Percentiles rank a stretch among this genome's conserved stretches.
Evolutionary conservation across 2,888 invertebrate species (phyloP).

Genomic region (Rotaria magnacalcarata): DNA sequence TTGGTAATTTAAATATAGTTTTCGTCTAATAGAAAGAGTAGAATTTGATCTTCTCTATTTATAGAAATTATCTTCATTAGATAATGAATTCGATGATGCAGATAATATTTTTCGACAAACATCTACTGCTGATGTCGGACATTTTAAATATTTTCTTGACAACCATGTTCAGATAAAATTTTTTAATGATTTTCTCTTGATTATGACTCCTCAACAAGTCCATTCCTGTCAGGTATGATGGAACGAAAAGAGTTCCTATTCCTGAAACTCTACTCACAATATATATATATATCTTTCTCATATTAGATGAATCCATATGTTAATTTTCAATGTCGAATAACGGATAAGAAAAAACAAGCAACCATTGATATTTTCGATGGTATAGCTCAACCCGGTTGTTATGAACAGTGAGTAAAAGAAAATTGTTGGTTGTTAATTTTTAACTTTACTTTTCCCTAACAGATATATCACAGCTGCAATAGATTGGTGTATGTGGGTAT

Average conservation of each 20-base stretch:
- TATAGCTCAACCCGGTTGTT: neutral
- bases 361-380: neutral
- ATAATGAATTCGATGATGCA: neutral
- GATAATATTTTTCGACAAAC: slow-evolving; percentile 1
- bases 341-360: neutral
- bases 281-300: neutral
- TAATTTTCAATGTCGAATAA: slow-evolving; percentile 27
- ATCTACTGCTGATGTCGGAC: neutral
- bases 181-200: neutral
- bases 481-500: slow-evolving; percentile 4
- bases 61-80: neutral
- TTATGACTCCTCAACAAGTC: neutral
- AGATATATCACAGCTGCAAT: slow-evolving; percentile 9
- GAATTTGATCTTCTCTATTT: neutral
- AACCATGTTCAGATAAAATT: neutral
- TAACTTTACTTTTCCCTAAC: no score
- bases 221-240: neutral
- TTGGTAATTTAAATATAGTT: neutral
- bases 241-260: no score
- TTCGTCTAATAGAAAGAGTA: neutral
- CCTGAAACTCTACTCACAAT: no score
- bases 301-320: neutral
- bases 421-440: no score
- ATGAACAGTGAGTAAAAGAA: neutral
- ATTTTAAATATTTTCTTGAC: neutral